Evolutionary conservation across 2,113 vertebrate genomes (phyloP).

Genomic region (Atherinomorus stipes): DNA sequence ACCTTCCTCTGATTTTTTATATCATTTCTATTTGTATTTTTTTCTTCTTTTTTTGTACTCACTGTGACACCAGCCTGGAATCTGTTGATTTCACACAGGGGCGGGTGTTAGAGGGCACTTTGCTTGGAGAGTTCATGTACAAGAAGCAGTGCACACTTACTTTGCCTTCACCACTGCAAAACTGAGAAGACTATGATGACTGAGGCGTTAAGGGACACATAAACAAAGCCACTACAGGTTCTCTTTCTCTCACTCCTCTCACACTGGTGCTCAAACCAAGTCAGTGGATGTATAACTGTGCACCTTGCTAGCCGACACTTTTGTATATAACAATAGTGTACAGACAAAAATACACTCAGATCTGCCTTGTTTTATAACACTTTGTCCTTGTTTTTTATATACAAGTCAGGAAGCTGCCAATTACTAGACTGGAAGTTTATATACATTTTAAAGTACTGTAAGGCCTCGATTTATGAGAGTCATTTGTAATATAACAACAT

Average conservation of each 20-base stretch:
- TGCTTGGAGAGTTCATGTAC: constrained; percentile 73
- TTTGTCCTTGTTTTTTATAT: constrained; percentile 85
- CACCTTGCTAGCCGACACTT: constrained; percentile 89
- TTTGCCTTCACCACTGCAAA: constrained; percentile 81
- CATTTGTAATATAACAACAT: constrained; percentile 96
- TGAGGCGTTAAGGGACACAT: constrained; percentile 58
- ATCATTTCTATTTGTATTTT: constrained; percentile 70
- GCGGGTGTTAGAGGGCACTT: constrained; percentile 76
- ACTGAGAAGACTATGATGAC: constrained; percentile 68
- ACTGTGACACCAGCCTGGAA: constrained; percentile 82
- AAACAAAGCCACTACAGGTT: constrained; percentile 77
- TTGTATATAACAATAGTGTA: constrained; percentile 95
- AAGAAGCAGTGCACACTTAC: constrained; percentile 70
- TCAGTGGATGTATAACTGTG: constrained; percentile 89
- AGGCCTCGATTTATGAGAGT: constrained; percentile 98
- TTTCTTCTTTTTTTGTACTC: constrained; percentile 74
- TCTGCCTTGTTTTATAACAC: constrained; percentile 92
- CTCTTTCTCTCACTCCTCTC: constrained; percentile 80
- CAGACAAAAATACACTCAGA: constrained; percentile 86
- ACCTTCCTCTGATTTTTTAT: constrained; percentile 62
- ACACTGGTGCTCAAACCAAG: constrained; percentile 93
- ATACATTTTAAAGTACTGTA: constrained; percentile 98
- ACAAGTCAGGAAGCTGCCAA: constrained; percentile 90
- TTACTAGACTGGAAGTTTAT: constrained; percentile 98
- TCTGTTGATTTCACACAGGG: constrained; percentile 62